Percentiles rank a stretch among this genome's conserved stretches.
Conservation (phyloP, 2,888 invertebrate species). For the Tachina lurida region DNA sequence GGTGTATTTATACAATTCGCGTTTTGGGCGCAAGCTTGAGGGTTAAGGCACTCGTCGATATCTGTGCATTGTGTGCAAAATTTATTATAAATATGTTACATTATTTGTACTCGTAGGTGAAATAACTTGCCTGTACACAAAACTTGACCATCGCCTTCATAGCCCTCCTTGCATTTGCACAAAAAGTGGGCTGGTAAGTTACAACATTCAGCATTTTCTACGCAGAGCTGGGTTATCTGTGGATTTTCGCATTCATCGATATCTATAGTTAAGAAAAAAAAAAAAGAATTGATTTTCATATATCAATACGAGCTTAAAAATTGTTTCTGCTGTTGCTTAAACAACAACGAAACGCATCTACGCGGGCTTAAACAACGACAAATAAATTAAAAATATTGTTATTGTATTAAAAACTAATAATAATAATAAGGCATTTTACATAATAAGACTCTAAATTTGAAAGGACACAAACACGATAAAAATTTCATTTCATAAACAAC, state of each 20-base stretch:
- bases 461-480: too few species aligned
- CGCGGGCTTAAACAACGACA: too few species aligned
- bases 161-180: constrained; percentile 96
- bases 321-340: too few species aligned
- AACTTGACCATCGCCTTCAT: constrained; percentile 94
- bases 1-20: constrained; percentile 92
- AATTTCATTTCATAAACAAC: too few species aligned
- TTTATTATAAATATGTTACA: background rate
- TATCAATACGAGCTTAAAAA: too few species aligned
- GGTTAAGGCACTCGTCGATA: constrained; percentile 93
- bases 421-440: too few species aligned
- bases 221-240: constrained; percentile 91
- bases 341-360: too few species aligned
- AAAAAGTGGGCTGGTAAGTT: constrained; percentile 97
- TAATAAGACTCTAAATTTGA: too few species aligned
- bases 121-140: constrained; percentile 88
- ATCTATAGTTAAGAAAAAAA: constrained; percentile 85
- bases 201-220: constrained; percentile 96
- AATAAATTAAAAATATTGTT: too few species aligned
- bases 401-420: too few species aligned
- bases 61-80: constrained; percentile 84
- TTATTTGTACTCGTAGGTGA: background rate
- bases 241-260: constrained; percentile 98
- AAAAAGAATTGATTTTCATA: background rate
- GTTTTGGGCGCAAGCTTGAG: constrained; percentile 91